Conservation (phyloP, 2,797 vertebrate species). For the Florisuga fusca region DNA sequence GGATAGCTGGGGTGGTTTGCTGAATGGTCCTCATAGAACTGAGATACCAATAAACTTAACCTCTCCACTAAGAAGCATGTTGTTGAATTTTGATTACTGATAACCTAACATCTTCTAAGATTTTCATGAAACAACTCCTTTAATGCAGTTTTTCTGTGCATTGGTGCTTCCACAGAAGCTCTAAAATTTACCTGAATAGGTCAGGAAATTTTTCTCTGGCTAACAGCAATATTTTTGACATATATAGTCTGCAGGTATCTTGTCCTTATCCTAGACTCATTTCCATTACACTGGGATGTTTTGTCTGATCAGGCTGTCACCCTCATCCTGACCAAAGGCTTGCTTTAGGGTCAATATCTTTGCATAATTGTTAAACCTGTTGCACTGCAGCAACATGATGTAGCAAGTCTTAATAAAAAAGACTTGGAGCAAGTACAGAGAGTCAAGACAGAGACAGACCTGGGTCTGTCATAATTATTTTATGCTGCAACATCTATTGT, state of each 20-base stretch:
- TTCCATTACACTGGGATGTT: background rate
- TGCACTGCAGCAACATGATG: background rate
- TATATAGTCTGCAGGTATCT: background rate
- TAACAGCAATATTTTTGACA: background rate
- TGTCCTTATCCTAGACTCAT: background rate
- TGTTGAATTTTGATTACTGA: background rate
- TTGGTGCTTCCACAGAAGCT: rapidly evolving
- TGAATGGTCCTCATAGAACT: background rate
- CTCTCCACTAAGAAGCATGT: background rate
- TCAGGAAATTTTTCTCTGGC: background rate
- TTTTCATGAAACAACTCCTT: background rate
- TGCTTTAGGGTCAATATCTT: rapidly evolving
- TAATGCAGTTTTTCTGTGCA: background rate
- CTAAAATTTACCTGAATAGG: background rate
- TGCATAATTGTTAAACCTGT: background rate
- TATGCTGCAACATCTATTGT: background rate
- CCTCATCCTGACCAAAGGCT: background rate
- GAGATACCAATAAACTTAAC: background rate
- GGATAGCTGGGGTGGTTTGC: background rate
- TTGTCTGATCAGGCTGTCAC: background rate
- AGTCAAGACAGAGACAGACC: background rate
- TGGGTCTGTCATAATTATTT: background rate
- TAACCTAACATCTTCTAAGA: background rate
- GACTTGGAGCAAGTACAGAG: background rate
- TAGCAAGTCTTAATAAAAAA: background rate